Conservation (phyloP, 2,797 vertebrate genomes). For the Eulemur mongoz region DNA sequence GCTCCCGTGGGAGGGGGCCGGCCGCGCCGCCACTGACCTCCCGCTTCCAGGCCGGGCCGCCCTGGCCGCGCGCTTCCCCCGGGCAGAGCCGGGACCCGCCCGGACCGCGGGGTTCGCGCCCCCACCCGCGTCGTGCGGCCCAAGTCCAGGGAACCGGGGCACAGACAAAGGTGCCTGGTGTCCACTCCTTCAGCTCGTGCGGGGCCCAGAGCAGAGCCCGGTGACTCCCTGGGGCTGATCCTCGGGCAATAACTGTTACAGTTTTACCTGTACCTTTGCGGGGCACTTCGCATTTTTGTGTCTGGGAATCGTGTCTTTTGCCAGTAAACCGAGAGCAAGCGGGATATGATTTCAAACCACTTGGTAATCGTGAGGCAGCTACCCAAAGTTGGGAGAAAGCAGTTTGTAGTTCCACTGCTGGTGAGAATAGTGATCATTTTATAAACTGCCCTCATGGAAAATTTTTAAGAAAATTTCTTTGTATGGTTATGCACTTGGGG, state of each 20-base stretch:
- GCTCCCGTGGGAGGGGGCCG: slow-evolving; percentile 64
- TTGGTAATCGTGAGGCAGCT: background rate
- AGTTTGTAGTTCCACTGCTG: background rate
- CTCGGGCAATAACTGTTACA: background rate
- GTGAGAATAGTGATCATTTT: background rate
- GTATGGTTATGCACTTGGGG: background rate
- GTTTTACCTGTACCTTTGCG: background rate
- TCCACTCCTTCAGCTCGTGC: background rate
- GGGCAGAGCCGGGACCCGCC: background rate
- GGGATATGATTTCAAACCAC: background rate
- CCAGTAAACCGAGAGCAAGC: background rate
- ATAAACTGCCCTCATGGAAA: background rate
- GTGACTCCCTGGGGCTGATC: background rate
- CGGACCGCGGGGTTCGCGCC: background rate
- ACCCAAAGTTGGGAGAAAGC: slow-evolving; percentile 30
- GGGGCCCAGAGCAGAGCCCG: background rate
- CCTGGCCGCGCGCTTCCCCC: background rate
- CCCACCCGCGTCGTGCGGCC: background rate
- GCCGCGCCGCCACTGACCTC: background rate
- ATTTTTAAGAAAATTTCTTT: background rate
- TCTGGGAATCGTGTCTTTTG: background rate
- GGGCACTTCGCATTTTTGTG: background rate
- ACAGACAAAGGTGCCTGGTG: slow-evolving; percentile 54
- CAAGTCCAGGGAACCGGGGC: background rate
- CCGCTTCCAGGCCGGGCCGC: slow-evolving; percentile 4